These are phyloP conservation scores for Scomber colias DNA, from an alignment of 2,113 vertebrate genomes.

Conservation along the genomic window DNA sequence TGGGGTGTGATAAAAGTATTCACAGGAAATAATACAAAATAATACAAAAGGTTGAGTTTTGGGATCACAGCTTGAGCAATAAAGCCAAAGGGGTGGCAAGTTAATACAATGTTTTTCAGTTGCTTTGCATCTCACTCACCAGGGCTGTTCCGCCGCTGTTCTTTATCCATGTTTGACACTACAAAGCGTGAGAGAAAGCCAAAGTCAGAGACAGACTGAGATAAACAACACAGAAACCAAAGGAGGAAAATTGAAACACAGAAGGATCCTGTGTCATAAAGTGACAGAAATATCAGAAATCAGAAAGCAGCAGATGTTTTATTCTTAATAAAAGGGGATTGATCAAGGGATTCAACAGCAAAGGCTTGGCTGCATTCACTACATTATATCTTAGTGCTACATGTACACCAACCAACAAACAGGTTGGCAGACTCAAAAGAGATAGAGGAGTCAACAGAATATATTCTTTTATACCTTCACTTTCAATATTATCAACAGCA, in stretches of 20 bases:
- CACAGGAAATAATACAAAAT: conserved; percentile 6
- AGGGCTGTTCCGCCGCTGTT: conserved; percentile 66
- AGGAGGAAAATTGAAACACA: conserved; percentile 45
- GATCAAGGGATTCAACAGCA: not conserved
- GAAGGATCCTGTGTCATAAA: conserved; percentile 49
- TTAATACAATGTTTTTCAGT: conserved; percentile 63
- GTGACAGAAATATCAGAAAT: conserved; percentile 57
- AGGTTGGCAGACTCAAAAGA: conserved; percentile 32
- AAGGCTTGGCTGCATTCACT: conserved; percentile 22
- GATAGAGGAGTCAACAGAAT: conserved; percentile 15
- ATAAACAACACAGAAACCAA: conserved; percentile 60
- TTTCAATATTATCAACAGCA: conserved; percentile 78
- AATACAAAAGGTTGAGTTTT: conserved; percentile 38
- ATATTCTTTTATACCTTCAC: conserved; percentile 72
- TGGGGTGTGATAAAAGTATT: conserved; percentile 12
- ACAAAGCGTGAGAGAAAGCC: conserved; percentile 66
- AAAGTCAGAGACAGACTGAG: conserved; percentile 43
- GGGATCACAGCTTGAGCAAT: conserved; percentile 37
- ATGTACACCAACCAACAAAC: conserved; percentile 23
- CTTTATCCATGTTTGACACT: conserved; percentile 81
- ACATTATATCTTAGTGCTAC: conserved; percentile 18
- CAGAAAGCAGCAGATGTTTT: conserved; percentile 44
- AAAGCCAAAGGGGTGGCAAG: conserved; percentile 37
- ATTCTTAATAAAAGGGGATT: conserved; percentile 37
- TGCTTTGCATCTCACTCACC: conserved; percentile 73